Base-by-base conservation (phyloP, 92 coral and sea anemone species). In the Blastomussa wellsi region DNA sequence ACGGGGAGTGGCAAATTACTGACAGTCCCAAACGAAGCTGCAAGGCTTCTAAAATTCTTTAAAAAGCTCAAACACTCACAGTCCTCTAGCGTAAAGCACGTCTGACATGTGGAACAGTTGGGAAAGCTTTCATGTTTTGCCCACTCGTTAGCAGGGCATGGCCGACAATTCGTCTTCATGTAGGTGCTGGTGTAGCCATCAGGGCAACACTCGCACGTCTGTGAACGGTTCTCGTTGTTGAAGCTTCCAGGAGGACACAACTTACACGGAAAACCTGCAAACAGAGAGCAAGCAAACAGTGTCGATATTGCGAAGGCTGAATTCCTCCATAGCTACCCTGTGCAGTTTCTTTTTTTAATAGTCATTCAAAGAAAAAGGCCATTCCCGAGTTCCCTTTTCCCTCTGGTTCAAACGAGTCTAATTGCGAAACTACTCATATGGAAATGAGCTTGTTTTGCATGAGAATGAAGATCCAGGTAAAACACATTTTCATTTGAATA, bases 181-280 rank as follows among this genome's bases (percentile, higher is more conserved):
- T 92, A 89, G 0, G 98, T 92, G 51, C 98, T 96, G 59, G 91
- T 88, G 88, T 89, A 96, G 24, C 98, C 98, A 80, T 83, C 95
- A 75, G 94, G 93, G 73, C 98, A 96, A 77, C 98, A 96, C 48
- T 93, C 88, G 38, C 98, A 96, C 6, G 96, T 92, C 74, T 88
- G 93, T 60, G 98, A 95, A 71, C 95, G 91, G 42, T 90, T 80
- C 79, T 84, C 84, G 76, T 96, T 96, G 82, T 96, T 96, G 83
- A 84, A 96, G 79, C 98, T 96, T 24, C 98, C 98, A 9, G 98
- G 98, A 37, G 93, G 92, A 67, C 98, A 96, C 64, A 94, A 86
- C 79, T 88, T 88, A 74, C 98, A 96, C 28, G 96, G 96, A 66
- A 88, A 93, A 48, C 98, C 98, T 95, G 86, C 49, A 51, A 32